These are phyloP conservation scores for Pogonophryne albipinna DNA, from an alignment of 2,797 vertebrate species.

Conservation along the genomic window DNA sequence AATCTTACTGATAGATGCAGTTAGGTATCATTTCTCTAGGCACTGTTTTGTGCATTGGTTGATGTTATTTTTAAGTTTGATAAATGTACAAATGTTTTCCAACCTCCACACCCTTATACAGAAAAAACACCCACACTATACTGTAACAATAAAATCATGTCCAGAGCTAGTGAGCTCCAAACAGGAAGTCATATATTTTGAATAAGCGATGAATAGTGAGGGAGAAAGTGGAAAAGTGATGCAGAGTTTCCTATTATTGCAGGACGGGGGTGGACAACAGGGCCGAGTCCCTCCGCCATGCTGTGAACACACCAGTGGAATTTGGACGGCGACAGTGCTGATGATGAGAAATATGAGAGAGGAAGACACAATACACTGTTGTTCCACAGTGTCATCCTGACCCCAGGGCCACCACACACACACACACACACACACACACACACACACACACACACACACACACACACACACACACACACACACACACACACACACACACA, in stretches of 20 bases:
- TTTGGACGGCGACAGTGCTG: constrained; percentile 68
- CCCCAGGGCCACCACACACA: constrained; percentile 25
- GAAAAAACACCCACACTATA: constrained; percentile 12
- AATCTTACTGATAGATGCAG: not conserved
- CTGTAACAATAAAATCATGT: constrained; percentile 7
- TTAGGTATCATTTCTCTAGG: not conserved
- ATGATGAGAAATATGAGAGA: constrained; percentile 79
- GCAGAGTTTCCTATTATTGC: constrained; percentile 79
- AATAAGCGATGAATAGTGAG: constrained; percentile 60
- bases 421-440: constrained; percentile 20
- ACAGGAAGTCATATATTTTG: constrained; percentile 72
- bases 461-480: constrained; percentile 7
- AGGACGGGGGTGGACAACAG: constrained; percentile 68
- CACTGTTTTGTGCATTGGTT: not conserved
- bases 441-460: constrained; percentile 12
- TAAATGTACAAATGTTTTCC: not conserved
- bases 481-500: constrained; percentile 20
- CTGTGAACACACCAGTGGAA: constrained; percentile 66
- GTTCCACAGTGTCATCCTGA: constrained; percentile 72
- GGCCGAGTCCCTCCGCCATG: constrained; percentile 39
- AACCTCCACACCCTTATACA: not conserved
- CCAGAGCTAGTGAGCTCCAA: constrained; percentile 33
- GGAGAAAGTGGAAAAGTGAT: constrained; percentile 74
- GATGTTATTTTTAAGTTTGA: not conserved
- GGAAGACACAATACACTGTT: constrained; percentile 69